Conservation (phyloP, 2,113 vertebrate species). For the Leucoraja erinaceus region DNA sequence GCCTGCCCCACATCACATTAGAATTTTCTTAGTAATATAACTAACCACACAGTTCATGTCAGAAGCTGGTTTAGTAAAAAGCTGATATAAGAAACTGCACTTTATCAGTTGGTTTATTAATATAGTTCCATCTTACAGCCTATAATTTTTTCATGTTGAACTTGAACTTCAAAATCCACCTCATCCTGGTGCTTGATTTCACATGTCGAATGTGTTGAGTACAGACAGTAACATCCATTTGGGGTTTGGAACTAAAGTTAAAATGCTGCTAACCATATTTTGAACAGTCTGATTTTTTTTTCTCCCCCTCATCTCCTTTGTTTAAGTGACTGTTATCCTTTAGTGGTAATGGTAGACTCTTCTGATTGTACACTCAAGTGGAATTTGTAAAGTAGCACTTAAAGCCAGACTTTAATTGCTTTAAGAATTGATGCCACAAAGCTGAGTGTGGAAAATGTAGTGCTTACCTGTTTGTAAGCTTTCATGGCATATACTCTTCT, state of each 20-base stretch:
- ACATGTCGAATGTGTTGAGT: constrained; percentile 27
- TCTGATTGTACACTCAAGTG: constrained; percentile 39
- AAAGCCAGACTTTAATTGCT: constrained; percentile 38
- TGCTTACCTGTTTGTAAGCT: constrained; percentile 38
- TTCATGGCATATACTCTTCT: constrained; percentile 39
- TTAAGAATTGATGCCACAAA: constrained; percentile 38
- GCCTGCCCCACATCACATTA: not conserved
- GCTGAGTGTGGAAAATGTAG: constrained; percentile 35
- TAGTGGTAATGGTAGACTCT: constrained; percentile 22
- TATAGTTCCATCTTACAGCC: constrained; percentile 1
- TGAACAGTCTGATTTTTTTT: constrained; percentile 27
- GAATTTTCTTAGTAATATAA: not conserved
- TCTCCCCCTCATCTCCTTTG: not conserved
- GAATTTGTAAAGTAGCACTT: constrained; percentile 37
- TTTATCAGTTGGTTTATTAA: constrained; percentile 35
- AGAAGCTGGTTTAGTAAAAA: not conserved
- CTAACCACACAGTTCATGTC: not conserved
- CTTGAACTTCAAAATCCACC: constrained; percentile 35
- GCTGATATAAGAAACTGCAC: constrained; percentile 29
- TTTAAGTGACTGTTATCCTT: constrained; percentile 38
- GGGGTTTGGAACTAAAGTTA: constrained; percentile 36
- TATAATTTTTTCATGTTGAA: constrained; percentile 6
- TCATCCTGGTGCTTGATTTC: constrained; percentile 36
- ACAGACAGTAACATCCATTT: constrained; percentile 12
- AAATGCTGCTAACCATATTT: constrained; percentile 37